A percentile compares a stretch with the other conserved stretches of the same genome.
These are phyloP conservation scores for honey bee (Apis mellifera) DNA, from an alignment of 1,140 invertebrate genomes.

Conservation along the genomic window DNA sequence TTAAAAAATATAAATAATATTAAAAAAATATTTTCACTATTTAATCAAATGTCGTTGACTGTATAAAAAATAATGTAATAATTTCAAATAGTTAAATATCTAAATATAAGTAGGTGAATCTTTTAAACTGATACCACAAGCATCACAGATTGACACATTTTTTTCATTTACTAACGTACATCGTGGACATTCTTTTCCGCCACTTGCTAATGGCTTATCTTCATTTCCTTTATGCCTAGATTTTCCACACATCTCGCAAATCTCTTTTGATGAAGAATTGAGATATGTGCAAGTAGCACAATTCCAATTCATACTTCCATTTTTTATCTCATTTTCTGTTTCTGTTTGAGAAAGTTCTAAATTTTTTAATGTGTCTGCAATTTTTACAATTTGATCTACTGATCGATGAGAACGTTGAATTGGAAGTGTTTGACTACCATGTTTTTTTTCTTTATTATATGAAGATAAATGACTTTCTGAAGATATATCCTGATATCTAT, in stretches of 20 bases:
- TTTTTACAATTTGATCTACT: constrained; percentile 53
- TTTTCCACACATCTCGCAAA: constrained; percentile 91
- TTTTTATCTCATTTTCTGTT: constrained; percentile 32
- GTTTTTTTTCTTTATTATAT: constrained; percentile 52
- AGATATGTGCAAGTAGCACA: constrained; percentile 88
- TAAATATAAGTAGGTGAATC: constrained; percentile 90
- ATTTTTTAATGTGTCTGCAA: constrained; percentile 52
- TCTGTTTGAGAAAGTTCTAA: constrained; percentile 30
- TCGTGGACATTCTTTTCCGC: constrained; percentile 88
- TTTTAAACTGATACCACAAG: constrained; percentile 86
- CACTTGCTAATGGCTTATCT: constrained; percentile 86
- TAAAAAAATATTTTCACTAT: too few relatives aligned
- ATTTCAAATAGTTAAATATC: constrained; percentile 41
- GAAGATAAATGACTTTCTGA: constrained; percentile 27
- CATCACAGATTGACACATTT: constrained; percentile 85
- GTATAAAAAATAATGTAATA: constrained; percentile 7
- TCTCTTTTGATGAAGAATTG: constrained; percentile 82
- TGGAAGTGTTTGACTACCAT: constrained; percentile 59
- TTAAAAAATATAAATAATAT: too few relatives aligned
- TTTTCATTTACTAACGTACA: constrained; percentile 92
- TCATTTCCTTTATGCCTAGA: constrained; percentile 83
- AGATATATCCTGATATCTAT: constrained; percentile 39
- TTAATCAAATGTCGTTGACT: too few relatives aligned
- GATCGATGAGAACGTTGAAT: constrained; percentile 56
- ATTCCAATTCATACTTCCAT: constrained; percentile 83